These are phyloP conservation scores for Schizopygopsis pylzovi DNA, from an alignment of 2,797 vertebrate species.

Conservation along the genomic window DNA sequence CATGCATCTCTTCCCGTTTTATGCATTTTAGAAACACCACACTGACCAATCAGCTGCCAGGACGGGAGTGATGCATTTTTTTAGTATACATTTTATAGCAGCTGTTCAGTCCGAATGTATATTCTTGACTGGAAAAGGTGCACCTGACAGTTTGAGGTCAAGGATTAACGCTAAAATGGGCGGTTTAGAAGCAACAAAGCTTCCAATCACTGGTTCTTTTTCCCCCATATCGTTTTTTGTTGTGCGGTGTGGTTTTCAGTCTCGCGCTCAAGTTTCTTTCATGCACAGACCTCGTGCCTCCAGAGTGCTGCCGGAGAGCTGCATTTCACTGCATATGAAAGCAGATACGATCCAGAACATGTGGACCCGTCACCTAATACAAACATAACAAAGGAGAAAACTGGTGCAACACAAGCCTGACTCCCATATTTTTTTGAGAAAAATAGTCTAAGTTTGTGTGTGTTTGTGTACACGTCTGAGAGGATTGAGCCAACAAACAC, in stretches of 20 bases:
- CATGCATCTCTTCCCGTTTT: slow-evolving; percentile 21
- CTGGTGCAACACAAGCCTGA: slow-evolving; percentile 17
- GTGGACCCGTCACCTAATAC: slow-evolving; percentile 48
- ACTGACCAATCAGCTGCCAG: neutral
- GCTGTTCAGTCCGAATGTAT: slow-evolving; percentile 12
- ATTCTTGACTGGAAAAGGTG: slow-evolving; percentile 18
- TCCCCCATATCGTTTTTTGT: slow-evolving; percentile 34
- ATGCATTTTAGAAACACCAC: neutral
- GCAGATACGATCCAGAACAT: slow-evolving; percentile 49
- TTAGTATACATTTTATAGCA: neutral
- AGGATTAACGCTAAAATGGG: slow-evolving; percentile 44
- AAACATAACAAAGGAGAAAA: slow-evolving; percentile 45
- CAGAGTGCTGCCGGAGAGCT: slow-evolving; percentile 39
- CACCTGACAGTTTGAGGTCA: slow-evolving; percentile 33
- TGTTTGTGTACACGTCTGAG: neutral
- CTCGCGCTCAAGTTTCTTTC: slow-evolving; percentile 50
- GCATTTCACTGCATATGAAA: slow-evolving; percentile 55
- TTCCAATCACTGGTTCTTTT: slow-evolving; percentile 50
- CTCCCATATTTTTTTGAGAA: neutral
- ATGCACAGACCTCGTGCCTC: slow-evolving; percentile 39
- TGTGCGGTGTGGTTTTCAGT: slow-evolving; percentile 51
- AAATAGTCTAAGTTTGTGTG: slow-evolving; percentile 43
- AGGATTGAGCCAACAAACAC: slow-evolving; percentile 62
- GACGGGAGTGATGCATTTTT: neutral
- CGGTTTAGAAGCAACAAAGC: slow-evolving; percentile 44